Evolutionary conservation across 2,888 invertebrate species (phyloP), one percentile per base, ranked within the genome.

Genomic region (Agrotis ipsilon): DNA sequence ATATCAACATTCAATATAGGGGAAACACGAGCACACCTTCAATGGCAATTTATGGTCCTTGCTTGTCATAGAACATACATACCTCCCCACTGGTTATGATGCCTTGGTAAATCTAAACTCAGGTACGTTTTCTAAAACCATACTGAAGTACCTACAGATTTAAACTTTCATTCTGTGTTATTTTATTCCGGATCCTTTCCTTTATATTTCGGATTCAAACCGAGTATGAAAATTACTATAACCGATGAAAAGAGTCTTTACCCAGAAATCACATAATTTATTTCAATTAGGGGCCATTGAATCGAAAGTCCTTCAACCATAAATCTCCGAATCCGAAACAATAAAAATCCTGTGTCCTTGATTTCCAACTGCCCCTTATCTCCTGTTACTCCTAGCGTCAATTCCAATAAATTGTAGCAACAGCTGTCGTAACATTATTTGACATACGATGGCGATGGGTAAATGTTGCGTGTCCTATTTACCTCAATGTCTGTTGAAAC

Each of bases 41-140:
- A 51, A 54, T 65, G 19, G n/a, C 54, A 65, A 63, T 61, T 27
- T n/a, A 58, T 58, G 21, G 18, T 49, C 62, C 32, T 43, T 24
- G 18, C n/a, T n/a, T 55, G 27, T 24, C 24, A 19, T 55, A 55
- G 32, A 32, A 32, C n/a, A 32, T n/a, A 32, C n/a, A 32, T n/a
- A 32, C 14, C n/a, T 65, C 58, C 65, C 55, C 43, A n/a, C 4
- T 1, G 19, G 32, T 51, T 39, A 75, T 80, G 59, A 32, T 24
- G 61, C 27, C 76, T 57, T 76, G 61, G 52, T 78, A 61, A 13
- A 46, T 13, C 62, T 58, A 70, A 74, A 57, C 27, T 24, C 11
- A 13, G 21, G 21, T 7, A 19, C 16, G 21, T 27, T 13, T 74
- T 70, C 27, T 43, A 39, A 58, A 67, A 57, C 19, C 24, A 55